These are phyloP conservation scores for Ophion ellenae DNA, from an alignment of 2,888 invertebrate species.

Conservation along the genomic window DNA sequence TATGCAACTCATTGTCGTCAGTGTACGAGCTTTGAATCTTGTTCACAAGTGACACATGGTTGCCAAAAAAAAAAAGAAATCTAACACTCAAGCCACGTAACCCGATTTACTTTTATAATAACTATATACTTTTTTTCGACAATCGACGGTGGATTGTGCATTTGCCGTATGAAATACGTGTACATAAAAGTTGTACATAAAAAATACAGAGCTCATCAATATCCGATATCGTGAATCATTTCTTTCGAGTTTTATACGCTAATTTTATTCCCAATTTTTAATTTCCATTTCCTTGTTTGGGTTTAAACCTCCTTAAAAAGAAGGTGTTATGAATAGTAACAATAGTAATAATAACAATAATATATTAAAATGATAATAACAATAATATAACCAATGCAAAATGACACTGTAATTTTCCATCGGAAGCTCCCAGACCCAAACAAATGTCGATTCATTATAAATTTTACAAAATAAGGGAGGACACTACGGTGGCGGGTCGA, in stretches of 20 bases:
- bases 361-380: neutral
- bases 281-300: no score
- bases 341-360: slow-evolving; percentile 7
- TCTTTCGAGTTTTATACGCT: neutral
- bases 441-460: no score
- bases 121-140: slow-evolving; percentile 56
- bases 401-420: neutral
- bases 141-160: slow-evolving; percentile 44
- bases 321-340: neutral
- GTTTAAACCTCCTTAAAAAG: no score
- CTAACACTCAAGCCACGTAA: slow-evolving; percentile 66
- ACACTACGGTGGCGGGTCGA: no score
- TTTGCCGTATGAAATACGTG: slow-evolving; percentile 51
- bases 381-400: neutral
- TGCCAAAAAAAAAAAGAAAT: slow-evolving; percentile 38
- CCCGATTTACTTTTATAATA: slow-evolving; percentile 71
- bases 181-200: slow-evolving; percentile 63
- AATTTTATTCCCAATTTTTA: neutral
- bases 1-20: slow-evolving; percentile 55
- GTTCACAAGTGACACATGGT: slow-evolving; percentile 32
- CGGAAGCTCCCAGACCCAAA: no score
- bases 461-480: no score
- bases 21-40: slow-evolving; percentile 41
- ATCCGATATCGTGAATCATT: slow-evolving; percentile 31
- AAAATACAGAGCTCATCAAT: slow-evolving; percentile 58